Evolutionary conservation across 2,113 vertebrate genomes (phyloP), one percentile per base, ranked within the genome.

Genomic region (Platysteira castanea): DNA sequence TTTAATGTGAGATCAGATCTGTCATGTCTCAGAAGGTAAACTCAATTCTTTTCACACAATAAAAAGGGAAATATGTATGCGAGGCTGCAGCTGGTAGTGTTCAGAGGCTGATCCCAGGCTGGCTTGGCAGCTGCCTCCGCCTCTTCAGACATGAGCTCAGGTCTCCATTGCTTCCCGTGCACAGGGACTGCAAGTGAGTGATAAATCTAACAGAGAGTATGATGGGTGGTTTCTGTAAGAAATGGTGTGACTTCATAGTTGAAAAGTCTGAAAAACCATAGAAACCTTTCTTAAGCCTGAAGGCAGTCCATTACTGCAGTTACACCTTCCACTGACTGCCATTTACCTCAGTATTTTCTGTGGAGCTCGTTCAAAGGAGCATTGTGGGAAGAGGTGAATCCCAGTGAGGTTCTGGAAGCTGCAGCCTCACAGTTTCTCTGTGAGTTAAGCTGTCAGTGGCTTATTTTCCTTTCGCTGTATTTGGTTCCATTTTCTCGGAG

Each of bases 1-100:
- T 75, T 70, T 85, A 93, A 90, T 27, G 61, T 44, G 57, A 87
- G 80, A 89, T 87, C 50, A 74, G 41, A 74, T 89, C 47, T 67
- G 28, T 84, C 59, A 10, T 42, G 54, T 94, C 64, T 80, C 35
- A 74, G 83, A 92, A 84, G 68, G 56, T 20, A 61, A 59, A 61
- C 46, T 89, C 26, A 53, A 23, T 53, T 70, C 7, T 18, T 93
- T 65, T 70, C 28, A 13, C 65, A 59, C 61, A 81, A 64, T 46
- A 44, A 65, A 68, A 89, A 84, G 26, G 16, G 73, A 94, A 74
- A 54, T 93, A 65, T 12, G 50, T 89, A 63, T 84, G 81, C 0
- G 0, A 54, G 68, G 68, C 56, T 84, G 50, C 52, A 91, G 87
- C 76, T 80, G 53, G 59, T 46, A 52, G 53, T 4, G 0, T 74